Evolutionary conservation across 1,140 invertebrate genomes (phyloP), one percentile per base, ranked within the genome.

Genomic region (Phocides pigmalion): DNA sequence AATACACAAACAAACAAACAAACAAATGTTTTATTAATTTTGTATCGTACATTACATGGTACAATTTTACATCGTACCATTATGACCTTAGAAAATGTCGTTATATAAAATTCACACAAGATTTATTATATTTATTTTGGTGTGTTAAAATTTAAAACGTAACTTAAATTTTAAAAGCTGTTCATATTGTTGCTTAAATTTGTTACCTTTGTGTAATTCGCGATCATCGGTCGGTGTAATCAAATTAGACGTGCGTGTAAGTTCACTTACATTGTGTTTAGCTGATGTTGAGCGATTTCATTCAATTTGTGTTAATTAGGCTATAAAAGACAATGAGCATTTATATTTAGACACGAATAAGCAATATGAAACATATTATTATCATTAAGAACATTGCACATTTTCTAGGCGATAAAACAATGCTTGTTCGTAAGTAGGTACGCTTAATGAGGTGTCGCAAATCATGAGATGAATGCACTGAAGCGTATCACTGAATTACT

Each of bases 391-490:
- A 64, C 39, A 47, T 67, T 70, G 61, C 64, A 67, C 41, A 49
- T 46, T 59, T 68, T 76, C 44, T 68, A 71, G 61, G 47, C 68
- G 42, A 37, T 44, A 62, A 68, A 68, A 76, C 74, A 74, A 76
- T 79, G 70, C 71, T 61, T 42, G 68, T 70, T 74, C 67, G 66
- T 61, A 69, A 76, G 64, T 69, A 67, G 66, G 66, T 64, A 53
- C 46, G 64, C 32, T n/a, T 77, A 77, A 74, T 72, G 62, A 74
- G 67, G 16, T 79, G 74, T 69, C 64, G 76, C 64, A 76, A 79
- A 65, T 25, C 41, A 56, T 54, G 37, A 35, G 47, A 59, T 63
- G 3, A 14, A 46, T 63, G 39, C 42, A 28, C 28, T 59, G 15
- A 63, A 59, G 47, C 39, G 44, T 51, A 59, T 62, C 58, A 41